These are phyloP conservation scores for Rhynchomys soricoides DNA, from an alignment of 2,113 vertebrate genomes.

Conservation along the genomic window DNA sequence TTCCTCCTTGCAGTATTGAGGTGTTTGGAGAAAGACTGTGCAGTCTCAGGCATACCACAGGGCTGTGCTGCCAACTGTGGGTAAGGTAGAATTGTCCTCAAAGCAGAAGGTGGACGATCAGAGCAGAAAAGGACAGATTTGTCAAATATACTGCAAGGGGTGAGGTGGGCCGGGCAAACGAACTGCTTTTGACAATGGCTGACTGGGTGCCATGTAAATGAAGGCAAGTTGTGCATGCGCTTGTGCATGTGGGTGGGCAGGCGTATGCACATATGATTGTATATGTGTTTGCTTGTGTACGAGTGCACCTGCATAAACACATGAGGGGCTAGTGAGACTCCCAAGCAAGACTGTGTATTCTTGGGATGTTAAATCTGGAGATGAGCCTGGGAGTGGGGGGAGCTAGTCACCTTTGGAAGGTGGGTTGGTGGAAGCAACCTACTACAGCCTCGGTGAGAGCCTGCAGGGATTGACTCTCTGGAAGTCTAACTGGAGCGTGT, in stretches of 20 bases:
- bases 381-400: background rate
- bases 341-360: background rate
- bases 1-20: background rate
- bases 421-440: background rate
- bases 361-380: background rate
- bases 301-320: background rate
- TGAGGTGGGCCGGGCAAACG: background rate
- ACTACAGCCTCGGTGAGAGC: constrained; percentile 36
- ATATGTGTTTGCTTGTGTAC: too few species aligned
- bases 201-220: background rate
- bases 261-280: too few species aligned
- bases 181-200: too few species aligned
- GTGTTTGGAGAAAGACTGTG: background rate
- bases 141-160: background rate
- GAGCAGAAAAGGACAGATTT: background rate
- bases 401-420: background rate
- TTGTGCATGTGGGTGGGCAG: background rate
- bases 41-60: background rate
- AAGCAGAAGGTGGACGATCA: background rate
- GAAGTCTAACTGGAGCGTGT: constrained; percentile 66
- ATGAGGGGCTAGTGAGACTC: background rate
- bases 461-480: constrained; percentile 75
- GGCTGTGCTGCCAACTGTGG: background rate
- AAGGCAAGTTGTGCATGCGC: background rate
- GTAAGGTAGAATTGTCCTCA: background rate